Percentiles rank a stretch among this genome's conserved stretches.
These are phyloP conservation scores for Drosophila setosimentum DNA, from an alignment of 2,888 invertebrate genomes.

Conservation along the genomic window DNA sequence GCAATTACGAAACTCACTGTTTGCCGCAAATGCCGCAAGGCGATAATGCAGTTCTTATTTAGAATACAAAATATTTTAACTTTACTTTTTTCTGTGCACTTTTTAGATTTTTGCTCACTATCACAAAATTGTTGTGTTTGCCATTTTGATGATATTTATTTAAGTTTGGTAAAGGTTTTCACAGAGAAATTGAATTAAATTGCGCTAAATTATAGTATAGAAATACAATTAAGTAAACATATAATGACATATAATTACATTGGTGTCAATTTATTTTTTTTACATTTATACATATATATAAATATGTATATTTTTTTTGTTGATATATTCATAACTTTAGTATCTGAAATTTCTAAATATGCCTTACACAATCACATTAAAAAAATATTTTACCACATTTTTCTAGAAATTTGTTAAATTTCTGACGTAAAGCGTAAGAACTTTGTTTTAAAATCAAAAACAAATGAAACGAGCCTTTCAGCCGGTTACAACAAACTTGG, in stretches of 20 bases:
- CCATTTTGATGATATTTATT: constrained; percentile 20
- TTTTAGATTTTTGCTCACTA: constrained; percentile 13
- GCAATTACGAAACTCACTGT: constrained; percentile 54
- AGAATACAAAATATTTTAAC: constrained; percentile 31
- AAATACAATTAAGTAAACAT: background rate
- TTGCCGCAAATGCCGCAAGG: constrained; percentile 33
- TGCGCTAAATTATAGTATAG: background rate
- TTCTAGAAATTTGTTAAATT: background rate
- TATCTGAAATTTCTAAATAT: background rate
- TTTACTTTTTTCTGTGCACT: constrained; percentile 11
- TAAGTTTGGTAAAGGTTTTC: background rate
- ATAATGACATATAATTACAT: background rate
- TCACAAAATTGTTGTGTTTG: constrained; percentile 24
- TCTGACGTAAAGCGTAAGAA: background rate
- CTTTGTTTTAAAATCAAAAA: background rate
- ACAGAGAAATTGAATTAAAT: background rate
- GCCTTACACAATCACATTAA: background rate
- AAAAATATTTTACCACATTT: background rate
- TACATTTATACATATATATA: no score
- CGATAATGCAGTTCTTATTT: constrained; percentile 12
- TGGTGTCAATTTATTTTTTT: background rate
- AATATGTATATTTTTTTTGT: background rate
- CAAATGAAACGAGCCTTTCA: background rate
- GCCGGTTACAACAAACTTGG: background rate
- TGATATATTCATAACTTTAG: background rate